Base-by-base conservation (phyloP, 1,140 invertebrate genomes). In the Trypoxylus dichotomus region DNA sequence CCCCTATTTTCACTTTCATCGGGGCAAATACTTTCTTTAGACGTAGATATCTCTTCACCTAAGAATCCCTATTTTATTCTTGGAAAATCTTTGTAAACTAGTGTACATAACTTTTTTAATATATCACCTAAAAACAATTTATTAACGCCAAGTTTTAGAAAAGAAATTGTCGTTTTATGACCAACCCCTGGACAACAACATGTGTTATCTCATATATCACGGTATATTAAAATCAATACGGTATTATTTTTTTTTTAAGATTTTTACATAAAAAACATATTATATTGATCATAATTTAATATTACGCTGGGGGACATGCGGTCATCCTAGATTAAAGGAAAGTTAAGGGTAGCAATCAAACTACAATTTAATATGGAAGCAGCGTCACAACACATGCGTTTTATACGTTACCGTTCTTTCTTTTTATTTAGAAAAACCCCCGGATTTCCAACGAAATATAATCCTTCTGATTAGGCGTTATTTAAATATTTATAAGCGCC, bases 1-100 rank as follows among this genome's bases (percentile, higher is more conserved):
- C 60, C 60, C 68, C 58, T 63, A 73, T 77, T 68, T 73, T 73
- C 37, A 73, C 42, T 77, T 29, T 47, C 76, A 37, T 8, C 13
- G 29, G 60, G 37, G 72, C n/a, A 32, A 75, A 41, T 75, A 15
- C 13, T 47, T 15, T 47, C 43, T 11, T 11, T 42, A 42, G 5
- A 42, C 41, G 41, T 42, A 42, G 41, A 42, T 42, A 42, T 11
- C 5, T 42, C 11, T 47, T 13, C n/a, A 13, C 15, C 15, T 1
- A 13, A 47, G 43, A 47, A 47, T 47, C n/a, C 32, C n/a, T 13
- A 47, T 47, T 47, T 47, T 13, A 47, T 13, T 19, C 43, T 13
- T 47, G 13, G 43, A 47, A n/a, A n/a, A n/a, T n/a, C n/a, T n/a
- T n/a, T n/a, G n/a, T n/a, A n/a, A n/a, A n/a, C n/a, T 47, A 47